Percentiles rank a stretch among this genome's conserved stretches.
Evolutionary conservation across 1,140 invertebrate species (phyloP).

Genomic region (Diachasma alloeum): DNA sequence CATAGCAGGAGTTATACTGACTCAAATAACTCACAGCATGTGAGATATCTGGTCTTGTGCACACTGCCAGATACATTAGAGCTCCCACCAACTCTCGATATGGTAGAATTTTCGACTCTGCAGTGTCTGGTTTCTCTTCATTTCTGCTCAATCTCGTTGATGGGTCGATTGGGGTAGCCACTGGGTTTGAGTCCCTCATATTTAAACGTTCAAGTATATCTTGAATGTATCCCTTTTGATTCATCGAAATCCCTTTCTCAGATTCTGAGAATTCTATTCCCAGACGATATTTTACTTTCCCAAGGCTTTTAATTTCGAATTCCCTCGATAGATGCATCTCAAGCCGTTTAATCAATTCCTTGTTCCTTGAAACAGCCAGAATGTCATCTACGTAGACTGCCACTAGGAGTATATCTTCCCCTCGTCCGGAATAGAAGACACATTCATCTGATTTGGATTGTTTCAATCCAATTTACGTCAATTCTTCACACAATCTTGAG

Average conservation of each 20-base stretch:
- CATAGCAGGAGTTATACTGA: too few relatives aligned
- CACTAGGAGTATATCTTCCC: constrained; percentile 23
- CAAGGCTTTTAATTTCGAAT: constrained; percentile 29
- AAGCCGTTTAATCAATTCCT: constrained; percentile 87
- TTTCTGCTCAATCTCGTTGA: constrained; percentile 20
- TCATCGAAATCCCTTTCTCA: constrained; percentile 3
- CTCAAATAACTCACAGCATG: too few relatives aligned
- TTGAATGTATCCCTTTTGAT: constrained; percentile 25
- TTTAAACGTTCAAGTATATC: constrained; percentile 25
- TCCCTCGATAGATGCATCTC: constrained; percentile 87
- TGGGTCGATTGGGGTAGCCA: constrained; percentile 29
- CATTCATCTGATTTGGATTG: constrained; percentile 30
- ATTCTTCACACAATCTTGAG: constrained; percentile 18
- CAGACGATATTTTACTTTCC: constrained; percentile 22
- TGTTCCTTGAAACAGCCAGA: constrained; percentile 28
- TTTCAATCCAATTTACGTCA: constrained; percentile 23
- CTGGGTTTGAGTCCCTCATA: constrained; percentile 30
- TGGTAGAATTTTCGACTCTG: too few relatives aligned
- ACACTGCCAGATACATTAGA: too few relatives aligned
- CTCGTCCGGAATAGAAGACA: constrained; percentile 27
- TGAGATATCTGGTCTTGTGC: too few relatives aligned
- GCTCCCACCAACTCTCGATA: too few relatives aligned
- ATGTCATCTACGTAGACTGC: constrained; percentile 43
- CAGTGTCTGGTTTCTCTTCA: too few relatives aligned
- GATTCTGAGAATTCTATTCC: constrained; percentile 27